Conservation (phyloP, 2,888 invertebrate species). For the Leistus spinibarbis region DNA sequence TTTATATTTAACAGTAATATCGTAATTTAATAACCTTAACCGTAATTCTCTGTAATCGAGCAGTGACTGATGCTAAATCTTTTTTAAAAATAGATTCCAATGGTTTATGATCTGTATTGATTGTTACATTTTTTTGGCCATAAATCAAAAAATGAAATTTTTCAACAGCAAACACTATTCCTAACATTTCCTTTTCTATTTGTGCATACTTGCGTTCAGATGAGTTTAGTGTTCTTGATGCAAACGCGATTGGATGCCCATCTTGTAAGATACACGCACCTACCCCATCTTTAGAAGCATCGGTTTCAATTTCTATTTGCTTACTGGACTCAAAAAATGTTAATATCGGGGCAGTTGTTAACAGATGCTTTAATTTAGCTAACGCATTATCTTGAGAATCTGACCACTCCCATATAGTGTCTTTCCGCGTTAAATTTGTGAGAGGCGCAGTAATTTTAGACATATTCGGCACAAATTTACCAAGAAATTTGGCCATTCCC, state of each 20-base stretch:
- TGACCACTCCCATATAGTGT: constrained; percentile 40
- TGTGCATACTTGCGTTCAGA: no score
- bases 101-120: constrained; percentile 50
- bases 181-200: no score
- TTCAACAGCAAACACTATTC: no score
- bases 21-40: constrained; percentile 45
- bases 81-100: constrained; percentile 48
- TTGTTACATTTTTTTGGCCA: constrained; percentile 41
- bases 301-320: no score
- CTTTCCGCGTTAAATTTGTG: constrained; percentile 41
- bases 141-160: no score
- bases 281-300: no score
- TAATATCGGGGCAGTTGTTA: constrained; percentile 44
- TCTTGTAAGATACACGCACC: no score
- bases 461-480: constrained; percentile 44
- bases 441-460: constrained; percentile 44
- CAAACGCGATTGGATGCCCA: no score
- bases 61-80: constrained; percentile 42
- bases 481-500: constrained; percentile 43
- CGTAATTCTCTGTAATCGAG: constrained; percentile 48
- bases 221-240: no score
- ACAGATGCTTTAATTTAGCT: constrained; percentile 43
- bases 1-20: constrained; percentile 44
- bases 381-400: no score
- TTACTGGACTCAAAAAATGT: no score